phyloP scores from a whole-genome alignment of 2,888 invertebrate species.

The Lasioglossum leucozonium region DNA sequence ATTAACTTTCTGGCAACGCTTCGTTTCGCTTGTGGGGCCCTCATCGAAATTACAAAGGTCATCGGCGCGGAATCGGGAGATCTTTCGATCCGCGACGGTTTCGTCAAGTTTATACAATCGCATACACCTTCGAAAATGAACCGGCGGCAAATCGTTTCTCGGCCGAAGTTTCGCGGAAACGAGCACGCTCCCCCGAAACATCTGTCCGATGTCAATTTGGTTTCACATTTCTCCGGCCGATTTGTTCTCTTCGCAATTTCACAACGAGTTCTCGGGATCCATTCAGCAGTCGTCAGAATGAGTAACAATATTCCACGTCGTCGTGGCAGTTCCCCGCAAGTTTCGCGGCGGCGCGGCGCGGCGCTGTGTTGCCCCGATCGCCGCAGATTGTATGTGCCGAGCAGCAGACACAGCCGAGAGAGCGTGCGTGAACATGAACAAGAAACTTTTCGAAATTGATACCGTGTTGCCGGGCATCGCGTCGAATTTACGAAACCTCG shows the following conservation, averaged over 20 bases:
- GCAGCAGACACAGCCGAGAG: constrained; percentile 16
- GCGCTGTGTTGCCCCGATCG: constrained; percentile 11
- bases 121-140: constrained; percentile 4
- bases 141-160: constrained; percentile 49
- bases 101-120: neutral
- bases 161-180: neutral
- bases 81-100: neutral
- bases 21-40: neutral
- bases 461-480: constrained; percentile 26
- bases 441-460: constrained; percentile 35
- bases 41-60: neutral
- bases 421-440: neutral
- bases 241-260: constrained; percentile 12
- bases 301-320: constrained; percentile 17
- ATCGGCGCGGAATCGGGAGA: neutral
- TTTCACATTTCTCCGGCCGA: neutral
- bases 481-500: constrained; percentile 22
- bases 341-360: constrained; percentile 7
- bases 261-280: constrained; percentile 12
- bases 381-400: neutral
- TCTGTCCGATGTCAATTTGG: constrained; percentile 17
- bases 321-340: constrained; percentile 28
- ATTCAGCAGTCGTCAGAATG: constrained; percentile 15
- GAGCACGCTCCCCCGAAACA: constrained; percentile 6
- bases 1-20: neutral